phyloP scores from a whole-genome alignment of 1,140 invertebrate species.

The Drosophila truncata region DNA sequence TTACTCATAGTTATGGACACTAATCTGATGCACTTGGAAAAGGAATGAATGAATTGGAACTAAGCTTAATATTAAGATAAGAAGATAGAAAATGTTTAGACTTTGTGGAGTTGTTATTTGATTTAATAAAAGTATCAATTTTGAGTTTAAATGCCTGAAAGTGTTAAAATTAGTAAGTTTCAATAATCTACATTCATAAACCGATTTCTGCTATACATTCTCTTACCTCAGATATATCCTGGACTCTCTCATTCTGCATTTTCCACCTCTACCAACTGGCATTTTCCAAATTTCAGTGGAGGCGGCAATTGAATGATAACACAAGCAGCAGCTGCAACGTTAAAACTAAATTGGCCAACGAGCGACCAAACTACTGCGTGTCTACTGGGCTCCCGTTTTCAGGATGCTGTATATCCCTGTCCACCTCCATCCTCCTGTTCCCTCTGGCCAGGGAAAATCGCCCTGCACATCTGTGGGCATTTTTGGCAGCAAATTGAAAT shows the following conservation, averaged over 20 bases:
- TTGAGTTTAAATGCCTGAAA: not conserved
- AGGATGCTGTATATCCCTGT: not conserved
- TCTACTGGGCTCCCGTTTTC: conserved; percentile 34
- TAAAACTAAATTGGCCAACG: conserved; percentile 74
- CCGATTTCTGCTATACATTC: not conserved
- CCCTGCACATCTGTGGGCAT: conserved; percentile 18
- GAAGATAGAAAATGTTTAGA: not conserved
- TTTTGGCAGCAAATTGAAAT: conserved; percentile 76
- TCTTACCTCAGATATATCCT: not conserved
- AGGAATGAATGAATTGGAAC: conserved; percentile 2
- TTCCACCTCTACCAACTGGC: conserved; percentile 18
- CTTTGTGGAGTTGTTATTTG: too few relatives aligned
- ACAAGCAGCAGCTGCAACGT: conserved; percentile 58
- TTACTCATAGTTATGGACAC: conserved; percentile 34
- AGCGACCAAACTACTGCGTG: conserved; percentile 61
- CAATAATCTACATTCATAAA: not conserved
- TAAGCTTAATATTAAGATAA: too few relatives aligned
- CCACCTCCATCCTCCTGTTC: not conserved
- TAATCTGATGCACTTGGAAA: conserved; percentile 42
- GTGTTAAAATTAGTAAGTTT: not conserved
- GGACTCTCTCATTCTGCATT: not conserved
- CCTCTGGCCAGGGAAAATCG: not conserved
- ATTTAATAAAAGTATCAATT: not conserved
- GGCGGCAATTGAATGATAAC: conserved; percentile 77
- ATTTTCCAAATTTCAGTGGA: conserved; percentile 64